phyloP scores from a whole-genome alignment of 2,797 vertebrate genomes.

The Hapalemur alaotrensis region DNA sequence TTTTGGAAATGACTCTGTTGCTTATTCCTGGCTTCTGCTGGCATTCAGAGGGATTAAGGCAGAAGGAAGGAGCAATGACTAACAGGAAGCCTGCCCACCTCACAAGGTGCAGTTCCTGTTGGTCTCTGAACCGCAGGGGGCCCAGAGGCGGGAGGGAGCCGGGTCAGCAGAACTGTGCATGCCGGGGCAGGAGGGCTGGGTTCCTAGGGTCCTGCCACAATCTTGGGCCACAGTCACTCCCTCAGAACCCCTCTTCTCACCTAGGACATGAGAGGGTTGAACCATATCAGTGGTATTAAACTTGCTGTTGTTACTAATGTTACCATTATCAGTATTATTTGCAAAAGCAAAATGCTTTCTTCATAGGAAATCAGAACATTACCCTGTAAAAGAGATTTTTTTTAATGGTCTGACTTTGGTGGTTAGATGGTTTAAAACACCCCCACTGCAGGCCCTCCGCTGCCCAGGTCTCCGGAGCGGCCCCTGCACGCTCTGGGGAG shows the following conservation, averaged over 20 bases:
- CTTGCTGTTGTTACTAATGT: background rate
- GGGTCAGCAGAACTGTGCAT: background rate
- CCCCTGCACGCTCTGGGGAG: background rate
- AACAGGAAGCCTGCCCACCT: background rate
- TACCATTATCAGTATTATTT: background rate
- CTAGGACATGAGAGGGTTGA: background rate
- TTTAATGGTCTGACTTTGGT: background rate
- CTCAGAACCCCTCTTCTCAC: background rate
- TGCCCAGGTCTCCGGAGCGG: background rate
- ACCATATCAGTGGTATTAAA: background rate
- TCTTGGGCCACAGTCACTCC: background rate
- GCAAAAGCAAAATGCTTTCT: background rate
- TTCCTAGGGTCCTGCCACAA: background rate
- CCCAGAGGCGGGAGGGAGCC: background rate
- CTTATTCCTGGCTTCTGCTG: background rate
- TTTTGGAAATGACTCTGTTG: slow-evolving; percentile 14
- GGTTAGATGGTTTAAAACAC: background rate
- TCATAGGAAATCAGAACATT: background rate
- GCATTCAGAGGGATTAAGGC: slow-evolving; percentile 32
- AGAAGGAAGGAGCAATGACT: background rate
- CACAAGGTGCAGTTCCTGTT: background rate
- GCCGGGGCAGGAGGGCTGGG: background rate
- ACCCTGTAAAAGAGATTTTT: background rate
- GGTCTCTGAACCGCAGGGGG: accelerated
- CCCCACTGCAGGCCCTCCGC: background rate